A percentile compares a stretch with the other conserved stretches of the same genome.
Conservation (phyloP, 1,140 invertebrate genomes). For the Vanessa atalanta region DNA sequence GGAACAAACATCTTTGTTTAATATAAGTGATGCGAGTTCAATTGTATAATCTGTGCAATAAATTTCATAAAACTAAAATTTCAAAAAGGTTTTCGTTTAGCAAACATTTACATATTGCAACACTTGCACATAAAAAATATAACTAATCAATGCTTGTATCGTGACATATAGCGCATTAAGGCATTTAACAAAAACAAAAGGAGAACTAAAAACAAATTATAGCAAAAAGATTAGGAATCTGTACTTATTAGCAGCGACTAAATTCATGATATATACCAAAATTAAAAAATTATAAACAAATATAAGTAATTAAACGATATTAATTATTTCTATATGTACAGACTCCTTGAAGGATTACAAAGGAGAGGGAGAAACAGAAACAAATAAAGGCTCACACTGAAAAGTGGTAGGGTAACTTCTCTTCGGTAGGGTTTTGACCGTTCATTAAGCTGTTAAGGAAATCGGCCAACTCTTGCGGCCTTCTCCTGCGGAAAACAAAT, state of each 20-base stretch:
- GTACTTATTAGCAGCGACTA: conserved; percentile 30
- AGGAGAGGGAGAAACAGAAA: conserved; percentile 55
- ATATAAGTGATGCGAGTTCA: conserved; percentile 66
- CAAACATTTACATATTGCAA: background rate
- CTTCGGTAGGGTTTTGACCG: conserved; percentile 67
- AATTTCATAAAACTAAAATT: background rate
- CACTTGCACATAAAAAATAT: conserved; percentile 9
- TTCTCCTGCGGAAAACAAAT: conserved; percentile 76
- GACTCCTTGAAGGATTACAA: conserved; percentile 30
- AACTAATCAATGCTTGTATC: background rate
- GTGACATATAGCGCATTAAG: background rate
- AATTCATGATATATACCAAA: too few species aligned
- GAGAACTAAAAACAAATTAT: conserved; percentile 36
- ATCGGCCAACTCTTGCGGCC: conserved; percentile 77
- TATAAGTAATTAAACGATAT: conserved; percentile 21
- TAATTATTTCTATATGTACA: conserved; percentile 38
- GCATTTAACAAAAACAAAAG: background rate
- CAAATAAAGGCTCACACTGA: conserved; percentile 79
- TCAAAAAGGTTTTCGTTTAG: background rate
- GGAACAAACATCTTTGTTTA: conserved; percentile 57
- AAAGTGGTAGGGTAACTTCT: conserved; percentile 81
- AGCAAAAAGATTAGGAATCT: conserved; percentile 44
- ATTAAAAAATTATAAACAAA: background rate
- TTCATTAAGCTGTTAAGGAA: conserved; percentile 80
- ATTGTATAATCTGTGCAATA: conserved; percentile 12